Base-by-base conservation (phyloP, 2,797 vertebrate genomes). In the Malacoctenus gilli region DNA sequence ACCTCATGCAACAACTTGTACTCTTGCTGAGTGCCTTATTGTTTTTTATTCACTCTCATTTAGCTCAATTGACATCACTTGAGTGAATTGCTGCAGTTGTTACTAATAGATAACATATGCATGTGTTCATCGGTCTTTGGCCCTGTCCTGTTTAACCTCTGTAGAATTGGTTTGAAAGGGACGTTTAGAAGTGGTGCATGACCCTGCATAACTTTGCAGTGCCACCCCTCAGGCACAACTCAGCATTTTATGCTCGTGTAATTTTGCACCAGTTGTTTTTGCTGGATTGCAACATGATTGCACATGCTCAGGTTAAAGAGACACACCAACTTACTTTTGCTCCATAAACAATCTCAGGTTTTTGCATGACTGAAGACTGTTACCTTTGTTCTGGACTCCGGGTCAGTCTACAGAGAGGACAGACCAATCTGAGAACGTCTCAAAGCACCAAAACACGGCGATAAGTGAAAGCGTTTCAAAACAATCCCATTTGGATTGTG, bases 161-260 rank as follows among this genome's bases (percentile, higher is more conserved):
- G 5, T 18, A 0, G 15, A 31, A 16, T n/a, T 22, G 20, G 1
- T 5, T 20, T 8, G 22, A 28, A n/a, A n/a, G 3, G 52, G 21
- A 49, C 57, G 32, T 34, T 52, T 35, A 42, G 14, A 44, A 8
- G n/a, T 16, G 54, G 28, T 56, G 79, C 77, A 65, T 76, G 72
- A 51, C 41, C 51, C 15, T 46, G 63, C 71, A 64, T 75, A 72
- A 62, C 50, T 68, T 49, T 51, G 35, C 51, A 43, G 41, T 53
- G 5, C 21, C 16, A 62, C 39, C 8, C 8, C 40, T 41, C 14
- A 23, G 32, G 2, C 44, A 28, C 9, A 9, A 28, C 28, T 5
- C 16, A 47, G 11, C 18, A 22, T 48, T 59, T 54, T 53, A n/a
- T 14, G 2, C 6, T 1, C 19, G 4, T 36, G 12, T 39, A 30